Base-by-base conservation (phyloP, 2,888 invertebrate species). In the Esperia sulphurella region DNA sequence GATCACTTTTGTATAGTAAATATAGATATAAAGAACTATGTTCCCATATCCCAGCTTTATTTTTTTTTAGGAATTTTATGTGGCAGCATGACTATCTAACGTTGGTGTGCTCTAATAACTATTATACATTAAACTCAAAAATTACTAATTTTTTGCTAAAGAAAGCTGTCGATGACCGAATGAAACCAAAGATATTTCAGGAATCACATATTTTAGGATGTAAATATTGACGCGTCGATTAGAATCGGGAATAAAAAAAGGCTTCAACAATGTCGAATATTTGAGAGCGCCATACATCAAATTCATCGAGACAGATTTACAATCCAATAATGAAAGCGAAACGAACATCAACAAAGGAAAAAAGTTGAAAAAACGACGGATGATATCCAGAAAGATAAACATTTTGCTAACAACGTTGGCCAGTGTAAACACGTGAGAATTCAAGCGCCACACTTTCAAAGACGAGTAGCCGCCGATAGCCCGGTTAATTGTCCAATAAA, bases 321-420 rank as follows among this genome's bases (percentile, higher is more conserved):
- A 71, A 67, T 70, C 63, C 65, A 65, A 69, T 67, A 72, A 69
- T 71, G 68, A 70, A 69, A 69, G 63, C 59, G 58, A 65, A 66
- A 61, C 54, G 68, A 70, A 67, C 68, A 71, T 71, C 71, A 73
- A 77, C 72, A 76, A 78, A 72, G 67, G 65, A 70, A 66, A 68
- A 67, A 59, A 58, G 43, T 47, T 41, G 47, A 49, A 53, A 52
- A 55, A 66, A 68, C 70, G 74, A 75, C 65, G 69, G 79, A 79
- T 71, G 74, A 69, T 78, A 73, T 71, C 75, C 79, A 79, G 79
- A 76, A 60, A 71, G 72, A 67, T 81, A 82, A 82, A 82, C 80
- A 80, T 72, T 72, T 68, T 65, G 71, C 68, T 68, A 71, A 68
- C 66, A 67, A 66, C 59, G 57, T 53, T 57, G 58, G 58, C 42